phyloP scores from a whole-genome alignment of 2,888 invertebrate species.

The Cephus rjabovi region DNA sequence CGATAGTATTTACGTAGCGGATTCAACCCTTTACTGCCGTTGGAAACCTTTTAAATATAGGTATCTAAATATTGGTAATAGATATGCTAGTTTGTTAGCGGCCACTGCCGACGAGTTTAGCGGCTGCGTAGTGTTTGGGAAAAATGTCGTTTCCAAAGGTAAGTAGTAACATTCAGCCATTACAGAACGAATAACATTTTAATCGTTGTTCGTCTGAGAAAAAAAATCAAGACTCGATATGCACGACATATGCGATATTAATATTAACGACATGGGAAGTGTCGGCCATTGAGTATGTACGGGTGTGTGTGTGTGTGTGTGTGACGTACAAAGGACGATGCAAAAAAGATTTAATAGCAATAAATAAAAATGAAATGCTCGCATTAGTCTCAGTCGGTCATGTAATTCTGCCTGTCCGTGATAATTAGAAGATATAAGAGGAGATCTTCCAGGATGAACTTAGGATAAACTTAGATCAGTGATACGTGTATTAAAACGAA shows the following conservation, averaged over 20 bases:
- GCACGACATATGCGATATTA: too few relatives aligned
- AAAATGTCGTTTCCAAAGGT: background rate
- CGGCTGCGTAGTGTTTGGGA: background rate
- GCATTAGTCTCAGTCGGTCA: background rate
- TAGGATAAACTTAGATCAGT: background rate
- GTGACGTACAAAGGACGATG: background rate
- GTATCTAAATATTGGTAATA: background rate
- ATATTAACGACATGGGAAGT: too few relatives aligned
- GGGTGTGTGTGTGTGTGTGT: too few relatives aligned
- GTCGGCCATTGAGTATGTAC: too few relatives aligned
- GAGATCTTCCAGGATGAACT: background rate
- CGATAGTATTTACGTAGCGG: background rate
- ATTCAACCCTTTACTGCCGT: background rate
- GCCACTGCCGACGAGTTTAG: background rate
- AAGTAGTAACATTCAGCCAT: background rate
- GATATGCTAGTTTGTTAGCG: background rate
- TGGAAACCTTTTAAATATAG: background rate
- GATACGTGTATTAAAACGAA: background rate
- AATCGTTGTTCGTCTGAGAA: too few relatives aligned
- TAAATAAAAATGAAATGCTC: background rate
- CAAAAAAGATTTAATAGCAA: background rate
- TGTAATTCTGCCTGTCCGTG: background rate
- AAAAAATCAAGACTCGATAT: too few relatives aligned
- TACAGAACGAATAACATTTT: too few relatives aligned
- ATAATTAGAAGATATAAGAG: background rate